Conservation (phyloP, 1,140 invertebrate species). For the Leptonema lineaticorne region DNA sequence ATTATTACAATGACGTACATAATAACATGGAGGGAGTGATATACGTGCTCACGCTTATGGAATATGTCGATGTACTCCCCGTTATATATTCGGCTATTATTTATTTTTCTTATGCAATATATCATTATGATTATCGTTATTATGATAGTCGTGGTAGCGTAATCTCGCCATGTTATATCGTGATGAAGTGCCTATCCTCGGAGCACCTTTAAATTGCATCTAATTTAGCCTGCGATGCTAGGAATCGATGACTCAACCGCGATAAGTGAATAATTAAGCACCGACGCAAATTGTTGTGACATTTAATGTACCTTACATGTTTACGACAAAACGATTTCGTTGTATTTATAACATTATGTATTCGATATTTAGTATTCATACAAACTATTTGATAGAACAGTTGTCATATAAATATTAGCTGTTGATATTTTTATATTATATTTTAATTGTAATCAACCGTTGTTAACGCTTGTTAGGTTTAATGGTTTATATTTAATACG, state of each 20-base stretch:
- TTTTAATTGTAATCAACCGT: too few relatives aligned
- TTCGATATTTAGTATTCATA: too few relatives aligned
- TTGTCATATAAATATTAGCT: too few relatives aligned
- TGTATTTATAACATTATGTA: too few relatives aligned
- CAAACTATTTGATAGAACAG: too few relatives aligned
- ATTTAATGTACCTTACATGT: too few relatives aligned
- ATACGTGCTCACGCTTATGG: constrained; percentile 1
- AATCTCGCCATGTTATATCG: too few relatives aligned
- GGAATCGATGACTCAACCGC: neutral
- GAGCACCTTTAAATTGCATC: neutral
- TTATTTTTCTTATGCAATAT: constrained; percentile 7
- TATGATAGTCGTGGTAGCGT: neutral
- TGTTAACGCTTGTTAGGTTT: too few relatives aligned
- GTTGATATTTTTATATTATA: too few relatives aligned
- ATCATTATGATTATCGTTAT: constrained; percentile 6
- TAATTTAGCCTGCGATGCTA: neutral
- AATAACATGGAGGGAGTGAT: neutral
- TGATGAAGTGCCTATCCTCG: constrained; percentile 2
- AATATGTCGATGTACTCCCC: neutral
- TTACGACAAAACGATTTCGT: too few relatives aligned
- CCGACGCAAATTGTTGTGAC: too few relatives aligned
- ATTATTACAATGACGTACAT: neutral
- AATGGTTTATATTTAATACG: too few relatives aligned
- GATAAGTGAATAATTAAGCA: neutral
- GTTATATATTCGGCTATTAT: neutral